A percentile compares a stretch with the other conserved stretches of the same genome.
These are phyloP conservation scores for Acanthurus lineatus DNA, from an alignment of 2,797 vertebrate genomes.

Conservation along the genomic window DNA sequence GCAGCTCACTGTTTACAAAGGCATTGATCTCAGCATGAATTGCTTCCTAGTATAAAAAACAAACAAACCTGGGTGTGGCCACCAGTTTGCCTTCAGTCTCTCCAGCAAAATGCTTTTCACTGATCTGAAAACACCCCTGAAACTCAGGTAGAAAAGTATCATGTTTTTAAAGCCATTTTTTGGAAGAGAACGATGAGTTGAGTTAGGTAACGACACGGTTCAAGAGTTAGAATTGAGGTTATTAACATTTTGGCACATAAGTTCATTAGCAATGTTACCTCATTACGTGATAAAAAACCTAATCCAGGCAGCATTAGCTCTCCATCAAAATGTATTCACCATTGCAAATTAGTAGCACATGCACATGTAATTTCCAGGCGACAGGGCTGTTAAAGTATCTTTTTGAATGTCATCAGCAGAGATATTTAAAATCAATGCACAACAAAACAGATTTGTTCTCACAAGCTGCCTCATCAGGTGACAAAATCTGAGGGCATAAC, in stretches of 20 bases:
- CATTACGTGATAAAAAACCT: constrained; percentile 36
- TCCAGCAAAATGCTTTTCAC: background rate
- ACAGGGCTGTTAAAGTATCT: background rate
- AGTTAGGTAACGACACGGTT: background rate
- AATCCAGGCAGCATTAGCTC: constrained; percentile 14
- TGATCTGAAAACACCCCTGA: background rate
- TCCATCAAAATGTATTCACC: constrained; percentile 1
- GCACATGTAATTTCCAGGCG: background rate
- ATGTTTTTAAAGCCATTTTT: background rate
- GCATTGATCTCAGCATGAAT: background rate
- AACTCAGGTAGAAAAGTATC: background rate
- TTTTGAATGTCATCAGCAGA: constrained; percentile 9
- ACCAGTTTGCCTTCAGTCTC: background rate
- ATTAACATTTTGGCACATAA: constrained; percentile 15
- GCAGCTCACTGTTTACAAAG: background rate
- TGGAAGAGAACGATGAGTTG: background rate
- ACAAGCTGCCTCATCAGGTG: constrained; percentile 38
- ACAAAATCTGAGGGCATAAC: constrained; percentile 38
- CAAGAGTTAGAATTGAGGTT: constrained; percentile 1
- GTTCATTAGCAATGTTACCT: constrained; percentile 26
- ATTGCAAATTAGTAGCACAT: background rate
- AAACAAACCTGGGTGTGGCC: too few species aligned
- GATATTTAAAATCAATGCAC: constrained; percentile 31
- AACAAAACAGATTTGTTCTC: constrained; percentile 39
- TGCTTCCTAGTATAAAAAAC: background rate